Evolutionary conservation across 2,113 vertebrate species (phyloP), one percentile per base, ranked within the genome.

Genomic region (Melanerpes formicivorus): DNA sequence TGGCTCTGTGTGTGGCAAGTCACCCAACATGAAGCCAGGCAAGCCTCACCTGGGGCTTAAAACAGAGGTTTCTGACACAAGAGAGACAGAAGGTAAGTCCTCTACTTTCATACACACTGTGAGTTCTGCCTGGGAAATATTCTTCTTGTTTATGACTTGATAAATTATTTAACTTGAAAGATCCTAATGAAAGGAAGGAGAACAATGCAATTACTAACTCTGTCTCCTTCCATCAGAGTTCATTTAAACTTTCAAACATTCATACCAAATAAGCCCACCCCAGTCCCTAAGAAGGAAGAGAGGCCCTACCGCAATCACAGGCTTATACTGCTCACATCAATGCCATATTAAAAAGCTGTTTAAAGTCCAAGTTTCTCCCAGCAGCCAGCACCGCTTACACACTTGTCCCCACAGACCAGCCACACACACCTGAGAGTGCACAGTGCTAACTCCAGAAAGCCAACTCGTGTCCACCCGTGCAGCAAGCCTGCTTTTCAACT

Each of bases 361-460:
- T 55, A 13, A 56, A 60, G 17, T 4, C 6, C 0, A 0, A 40
- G 69, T 3, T 78, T 37, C 54, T 52, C 13, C 23, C 0, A 0
- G n/a, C 3, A 15, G 42, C 42, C 4, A 1, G 25, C 8, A 30
- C 59, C 50, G 65, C 52, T 40, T 13, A 44, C 34, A 50, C 59
- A 7, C 46, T 13, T 8, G 40, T n/a, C 64, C 14, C 19, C 48
- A 40, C 29, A 8, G 22, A 42, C 12, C 5, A 62, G 32, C 1
- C 30, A 18, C 1, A 0, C 29, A 9, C 37, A 19, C 15, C 18
- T 6, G 1, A 8, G 3, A 15, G 22, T 0, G 0, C 2, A 0
- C 48, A 6, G 16, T 1, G 32, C 59, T 50, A n/a, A 2, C 66
- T 29, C 70, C 66, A 64, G 54, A 75, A 50, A 85, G 56, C 50